Conservation (phyloP, 2,888 invertebrate genomes). For the Apantesis nais region DNA sequence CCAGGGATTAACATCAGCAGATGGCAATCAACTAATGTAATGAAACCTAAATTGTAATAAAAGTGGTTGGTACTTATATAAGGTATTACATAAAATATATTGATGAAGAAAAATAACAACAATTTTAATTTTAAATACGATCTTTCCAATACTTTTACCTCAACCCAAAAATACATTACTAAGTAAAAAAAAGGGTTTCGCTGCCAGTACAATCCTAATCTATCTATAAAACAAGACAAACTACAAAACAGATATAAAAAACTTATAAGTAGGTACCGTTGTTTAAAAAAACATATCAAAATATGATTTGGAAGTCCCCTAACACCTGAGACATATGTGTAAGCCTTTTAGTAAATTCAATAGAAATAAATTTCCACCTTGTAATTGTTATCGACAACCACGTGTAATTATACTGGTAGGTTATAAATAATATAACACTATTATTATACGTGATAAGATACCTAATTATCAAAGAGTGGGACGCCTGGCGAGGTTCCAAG, state of each 20-base stretch:
- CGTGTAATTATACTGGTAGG: background rate
- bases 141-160: no score
- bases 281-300: background rate
- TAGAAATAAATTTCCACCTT: background rate
- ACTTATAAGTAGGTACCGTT: no score
- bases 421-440: conserved; percentile 14
- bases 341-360: background rate
- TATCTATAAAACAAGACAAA: no score
- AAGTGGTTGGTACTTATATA: no score
- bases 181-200: background rate
- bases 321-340: background rate
- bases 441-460: conserved; percentile 13
- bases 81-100: no score
- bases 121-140: no score
- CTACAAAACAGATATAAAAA: no score
- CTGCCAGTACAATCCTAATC: no score
- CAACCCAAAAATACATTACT: background rate
- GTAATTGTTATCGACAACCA: background rate
- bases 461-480: conserved; percentile 21
- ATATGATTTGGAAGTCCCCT: background rate
- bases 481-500: conserved; percentile 21
- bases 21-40: no score
- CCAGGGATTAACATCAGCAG: no score
- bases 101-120: no score
- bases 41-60: no score